Conservation (phyloP, 2,113 vertebrate species). For the Ceyx margarethae region DNA sequence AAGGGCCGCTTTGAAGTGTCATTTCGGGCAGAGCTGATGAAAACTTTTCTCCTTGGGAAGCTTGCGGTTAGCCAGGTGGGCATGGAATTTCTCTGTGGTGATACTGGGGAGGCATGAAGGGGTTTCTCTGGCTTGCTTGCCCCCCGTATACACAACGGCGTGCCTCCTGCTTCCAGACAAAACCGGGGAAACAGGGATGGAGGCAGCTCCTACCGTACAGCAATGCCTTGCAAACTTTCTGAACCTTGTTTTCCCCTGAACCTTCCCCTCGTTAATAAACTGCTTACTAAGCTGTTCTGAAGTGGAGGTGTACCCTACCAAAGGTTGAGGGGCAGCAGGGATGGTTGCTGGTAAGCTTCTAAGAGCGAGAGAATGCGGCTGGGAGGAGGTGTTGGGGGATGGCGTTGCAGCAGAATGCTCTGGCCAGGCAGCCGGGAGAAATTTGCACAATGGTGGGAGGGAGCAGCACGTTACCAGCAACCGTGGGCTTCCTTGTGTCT, state of each 20-base stretch:
- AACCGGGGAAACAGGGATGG: slow-evolving; percentile 7
- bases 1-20: background rate
- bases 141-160: background rate
- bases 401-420: slow-evolving; percentile 14
- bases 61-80: background rate
- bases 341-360: background rate
- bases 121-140: background rate
- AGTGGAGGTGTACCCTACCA: background rate
- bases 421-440: background rate
- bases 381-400: slow-evolving; percentile 30
- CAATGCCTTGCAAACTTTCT: background rate
- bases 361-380: background rate
- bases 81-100: background rate
- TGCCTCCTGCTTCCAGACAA: slow-evolving; percentile 51
- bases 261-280: background rate
- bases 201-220: background rate
- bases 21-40: background rate
- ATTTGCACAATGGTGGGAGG: slow-evolving; percentile 32
- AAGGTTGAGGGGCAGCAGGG: background rate
- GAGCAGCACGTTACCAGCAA: background rate
- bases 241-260: background rate
- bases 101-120: background rate
- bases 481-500: background rate
- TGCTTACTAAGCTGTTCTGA: background rate
- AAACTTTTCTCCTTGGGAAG: background rate